Evolutionary conservation across 2,113 vertebrate species (phyloP).

Genomic region (Chrysemys picta): DNA sequence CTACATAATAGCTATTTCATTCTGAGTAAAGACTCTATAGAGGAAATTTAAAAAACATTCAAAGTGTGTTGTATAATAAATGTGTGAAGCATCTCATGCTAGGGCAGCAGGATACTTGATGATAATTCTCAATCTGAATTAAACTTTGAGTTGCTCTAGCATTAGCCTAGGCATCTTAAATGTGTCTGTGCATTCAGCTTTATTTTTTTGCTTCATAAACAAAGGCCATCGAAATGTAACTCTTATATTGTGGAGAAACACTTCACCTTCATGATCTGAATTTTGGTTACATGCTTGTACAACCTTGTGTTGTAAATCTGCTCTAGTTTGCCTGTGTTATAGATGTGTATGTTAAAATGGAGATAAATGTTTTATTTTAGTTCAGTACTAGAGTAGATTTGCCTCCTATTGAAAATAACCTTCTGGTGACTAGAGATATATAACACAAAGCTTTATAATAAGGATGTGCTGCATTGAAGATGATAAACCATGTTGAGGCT

Average conservation of each 20-base stretch:
- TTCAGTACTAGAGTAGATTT: not conserved
- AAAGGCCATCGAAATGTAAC: not conserved
- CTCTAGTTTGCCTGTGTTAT: not conserved
- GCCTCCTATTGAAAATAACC: not conserved
- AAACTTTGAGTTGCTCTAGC: not conserved
- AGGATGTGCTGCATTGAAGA: not conserved
- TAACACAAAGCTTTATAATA: not conserved
- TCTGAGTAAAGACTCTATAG: not conserved
- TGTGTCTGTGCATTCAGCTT: not conserved
- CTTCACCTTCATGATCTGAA: not conserved
- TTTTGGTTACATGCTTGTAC: not conserved
- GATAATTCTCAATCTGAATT: not conserved
- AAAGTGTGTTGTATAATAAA: not conserved
- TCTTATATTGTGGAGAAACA: not conserved
- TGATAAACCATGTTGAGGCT: not conserved
- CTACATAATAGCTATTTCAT: not conserved
- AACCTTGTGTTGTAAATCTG: not conserved
- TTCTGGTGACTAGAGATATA: conserved; percentile 1
- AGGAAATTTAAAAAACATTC: not conserved
- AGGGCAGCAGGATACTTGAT: not conserved
- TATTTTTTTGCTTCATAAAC: not conserved
- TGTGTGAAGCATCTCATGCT: not conserved
- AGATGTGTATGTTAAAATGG: not conserved
- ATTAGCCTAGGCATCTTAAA: not conserved
- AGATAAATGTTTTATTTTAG: not conserved